Base-by-base conservation (phyloP, 92 coral and sea anemone species). In the Blastomussa wellsi region DNA sequence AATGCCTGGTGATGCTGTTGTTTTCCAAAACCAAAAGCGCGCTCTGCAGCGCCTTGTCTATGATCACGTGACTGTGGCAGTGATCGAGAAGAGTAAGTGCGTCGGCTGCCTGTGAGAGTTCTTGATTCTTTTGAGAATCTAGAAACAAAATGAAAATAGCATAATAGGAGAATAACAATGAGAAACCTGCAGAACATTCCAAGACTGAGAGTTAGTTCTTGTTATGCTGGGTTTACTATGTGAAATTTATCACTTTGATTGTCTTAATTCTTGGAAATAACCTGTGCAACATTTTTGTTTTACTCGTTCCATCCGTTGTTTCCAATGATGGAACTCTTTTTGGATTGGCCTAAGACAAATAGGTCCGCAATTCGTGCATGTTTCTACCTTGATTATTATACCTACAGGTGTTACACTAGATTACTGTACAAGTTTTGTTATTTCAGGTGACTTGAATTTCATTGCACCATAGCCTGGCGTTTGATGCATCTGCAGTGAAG, bases 41-140 rank as follows among this genome's bases (percentile, higher is more conserved):
- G 89, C 95, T 90, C 78, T 92, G 95, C 29, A 96, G 86, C 12
- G 98, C 98, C 89, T 96, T 96, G 89, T 96, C 98, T 4, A 96
- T 74, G 29, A 96, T 88, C 72, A 96, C 95, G 68, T 96, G 95
- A 35, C 98, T 89, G 80, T 94, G 89, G 47, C 91, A 94, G 71
- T 95, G 94, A 51, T 96, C 98, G 59, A 79, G 76, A 8, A 88
- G 87, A 33, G 90, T 26, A 32, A 90, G 80, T 41, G 75, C 26
- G 41, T 66, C 74, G 7, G 77, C 88, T 17, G 16, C 19, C 33
- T 10, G 17, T 37, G 77, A 31, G 16, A 78, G 72, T 24, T 75
- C 83, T 17, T 57, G 20, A 42, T 32, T 42, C 33, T 71, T 72
- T 19, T 70, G 68, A 29, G 28, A 32, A 49, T 51, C 86, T 82